Evolutionary conservation across 1,140 invertebrate genomes (phyloP), one percentile per base, ranked within the genome.

Genomic region (Cepaea nemoralis): DNA sequence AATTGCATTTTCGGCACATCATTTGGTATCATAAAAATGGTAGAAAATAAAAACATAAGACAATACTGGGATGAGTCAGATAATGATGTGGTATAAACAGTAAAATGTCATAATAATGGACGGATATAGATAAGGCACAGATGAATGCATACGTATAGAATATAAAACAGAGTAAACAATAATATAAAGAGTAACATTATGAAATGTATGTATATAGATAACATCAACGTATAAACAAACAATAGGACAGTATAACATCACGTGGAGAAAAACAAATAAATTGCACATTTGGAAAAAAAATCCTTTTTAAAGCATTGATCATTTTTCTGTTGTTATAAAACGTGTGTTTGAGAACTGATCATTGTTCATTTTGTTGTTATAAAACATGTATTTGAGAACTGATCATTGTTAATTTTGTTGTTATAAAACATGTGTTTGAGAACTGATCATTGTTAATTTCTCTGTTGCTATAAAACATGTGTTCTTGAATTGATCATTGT

Each of bases 111-210:
- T 50, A 79, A 33, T 48, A 40, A 55, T 80, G 78, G 78, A 80
- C 78, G 78, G 78, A 80, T 45, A 50, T 19, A 73, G 78, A 80
- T 80, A 80, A 80, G 78, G 78, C 69, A 73, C 27, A 33, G 3
- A 63, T 63, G 59, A 63, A 31, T n/a, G 45, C 19, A 48, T 12
- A 19, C 27, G 59, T 31, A 63, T 10, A 19, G 8, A 10, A 55
- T 14, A n/a, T n/a, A n/a, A n/a, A n/a, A n/a, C n/a, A n/a, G n/a
- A n/a, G n/a, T n/a, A n/a, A n/a, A n/a, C n/a, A n/a, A n/a, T n/a
- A n/a, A n/a, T n/a, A n/a, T n/a, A n/a, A n/a, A n/a, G n/a, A n/a
- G n/a, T n/a, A n/a, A n/a, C n/a, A n/a, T n/a, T n/a, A n/a, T n/a
- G n/a, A n/a, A n/a, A n/a, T n/a, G n/a, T n/a, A 55, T 55, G 50